These are phyloP conservation scores for Aurelia sp. DNA, from an alignment of 30 jellyfish, hydroid and myxozoan genomes.

Conservation along the genomic window DNA sequence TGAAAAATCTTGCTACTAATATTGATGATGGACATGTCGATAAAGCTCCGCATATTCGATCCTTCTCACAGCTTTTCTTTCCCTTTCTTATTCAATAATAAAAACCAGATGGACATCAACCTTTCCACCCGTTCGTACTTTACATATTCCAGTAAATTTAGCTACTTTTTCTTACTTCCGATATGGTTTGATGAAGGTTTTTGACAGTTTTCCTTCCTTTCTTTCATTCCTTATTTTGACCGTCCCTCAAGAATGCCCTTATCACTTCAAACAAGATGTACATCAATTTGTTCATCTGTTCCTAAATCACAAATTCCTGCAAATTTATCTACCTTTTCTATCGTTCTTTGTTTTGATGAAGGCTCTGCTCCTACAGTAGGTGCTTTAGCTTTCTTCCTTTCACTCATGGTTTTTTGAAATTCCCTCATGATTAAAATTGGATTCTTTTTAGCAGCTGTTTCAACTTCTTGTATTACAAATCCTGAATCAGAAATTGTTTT, in stretches of 20 bases:
- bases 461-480: constrained; percentile 88
- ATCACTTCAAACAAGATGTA: constrained; percentile 46
- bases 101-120: too few species aligned
- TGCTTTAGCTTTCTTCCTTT: constrained; percentile 43
- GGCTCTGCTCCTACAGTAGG: constrained; percentile 16
- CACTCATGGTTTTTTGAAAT: constrained; percentile 57
- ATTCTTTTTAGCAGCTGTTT: constrained; percentile 75
- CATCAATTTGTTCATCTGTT: constrained; percentile 56
- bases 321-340: constrained; percentile 77
- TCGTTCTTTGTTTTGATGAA: constrained; percentile 15
- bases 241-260: background rate
- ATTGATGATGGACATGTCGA: too few species aligned
- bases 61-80: too few species aligned
- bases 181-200: too few species aligned
- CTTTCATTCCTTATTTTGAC: background rate
- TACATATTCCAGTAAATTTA: too few species aligned
- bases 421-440: constrained; percentile 64
- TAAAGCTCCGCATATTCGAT: too few species aligned
- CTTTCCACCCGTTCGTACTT: too few species aligned
- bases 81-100: too few species aligned
- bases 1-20: too few species aligned
- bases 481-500: constrained; percentile 94
- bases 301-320: constrained; percentile 88
- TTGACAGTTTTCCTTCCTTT: background rate
- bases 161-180: too few species aligned